Conservation (phyloP, 2,113 vertebrate species). For the Esox niger region DNA sequence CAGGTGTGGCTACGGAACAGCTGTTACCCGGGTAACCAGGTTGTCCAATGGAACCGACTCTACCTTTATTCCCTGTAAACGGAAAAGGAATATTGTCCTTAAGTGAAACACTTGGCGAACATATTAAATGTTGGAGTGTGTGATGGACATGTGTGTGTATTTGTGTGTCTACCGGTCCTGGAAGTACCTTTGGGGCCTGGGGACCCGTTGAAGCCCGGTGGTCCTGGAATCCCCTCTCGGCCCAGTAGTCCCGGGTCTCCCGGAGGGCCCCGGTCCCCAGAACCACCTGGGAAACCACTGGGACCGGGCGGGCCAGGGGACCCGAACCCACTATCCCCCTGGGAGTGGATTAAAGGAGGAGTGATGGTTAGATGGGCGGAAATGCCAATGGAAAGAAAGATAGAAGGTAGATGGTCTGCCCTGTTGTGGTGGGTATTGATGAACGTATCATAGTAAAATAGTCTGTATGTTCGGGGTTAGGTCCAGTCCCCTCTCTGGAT, state of each 20-base stretch:
- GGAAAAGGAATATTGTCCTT: too few species aligned
- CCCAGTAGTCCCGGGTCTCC: conserved; percentile 64
- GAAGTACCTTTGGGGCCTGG: conserved; percentile 50
- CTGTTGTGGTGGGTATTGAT: too few species aligned
- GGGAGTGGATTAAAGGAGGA: conserved; percentile 1
- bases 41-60: conserved; percentile 32
- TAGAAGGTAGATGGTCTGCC: too few species aligned
- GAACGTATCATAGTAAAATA: too few species aligned
- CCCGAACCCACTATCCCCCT: conserved; percentile 59
- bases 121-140: too few species aligned
- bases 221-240: conserved; percentile 64
- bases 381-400: too few species aligned
- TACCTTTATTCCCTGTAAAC: conserved; percentile 51
- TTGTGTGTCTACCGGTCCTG: too few species aligned
- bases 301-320: conserved; percentile 55
- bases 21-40: conserved; percentile 33
- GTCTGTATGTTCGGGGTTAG: too few species aligned
- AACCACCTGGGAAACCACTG: conserved; percentile 43
- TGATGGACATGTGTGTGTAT: too few species aligned
- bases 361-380: too few species aligned
- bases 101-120: too few species aligned
- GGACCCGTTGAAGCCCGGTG: conserved; percentile 53
- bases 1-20: conserved; percentile 15
- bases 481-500: too few species aligned
- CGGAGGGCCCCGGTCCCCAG: conserved; percentile 54